phyloP scores from a whole-genome alignment of 2,113 vertebrate genomes.

The Vulpes vulpes region DNA sequence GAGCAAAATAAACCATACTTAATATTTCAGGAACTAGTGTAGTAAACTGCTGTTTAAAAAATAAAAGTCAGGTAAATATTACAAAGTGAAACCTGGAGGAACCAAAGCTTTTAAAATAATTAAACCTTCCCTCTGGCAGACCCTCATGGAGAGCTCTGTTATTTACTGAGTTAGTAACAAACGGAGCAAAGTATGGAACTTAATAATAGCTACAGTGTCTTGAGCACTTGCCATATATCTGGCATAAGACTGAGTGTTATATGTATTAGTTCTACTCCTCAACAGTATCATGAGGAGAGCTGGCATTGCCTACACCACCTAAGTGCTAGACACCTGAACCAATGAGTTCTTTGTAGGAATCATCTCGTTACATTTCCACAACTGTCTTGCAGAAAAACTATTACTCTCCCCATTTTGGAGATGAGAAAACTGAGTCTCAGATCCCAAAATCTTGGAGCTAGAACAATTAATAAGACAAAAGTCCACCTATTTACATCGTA shows the following conservation, averaged over 20 bases:
- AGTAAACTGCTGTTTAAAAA: neutral
- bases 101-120: neutral
- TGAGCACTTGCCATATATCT: neutral
- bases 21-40: neutral
- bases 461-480: neutral
- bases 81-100: neutral
- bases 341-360: neutral
- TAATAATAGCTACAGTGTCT: neutral
- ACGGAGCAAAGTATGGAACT: neutral
- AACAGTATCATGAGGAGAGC: neutral
- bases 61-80: neutral
- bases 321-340: neutral
- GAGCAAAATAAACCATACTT: slow-evolving; percentile 3
- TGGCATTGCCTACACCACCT: fast-evolving
- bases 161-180: neutral
- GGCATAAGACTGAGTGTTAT: neutral
- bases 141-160: neutral
- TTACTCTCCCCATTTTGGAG: neutral
- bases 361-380: neutral
- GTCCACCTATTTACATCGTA: neutral
- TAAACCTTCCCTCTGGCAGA: neutral
- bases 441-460: neutral
- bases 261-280: neutral
- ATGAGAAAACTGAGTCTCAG: neutral
- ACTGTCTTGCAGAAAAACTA: neutral